Base-by-base conservation (phyloP, 30 jellyfish, hydroid and myxozoan species). In the Hydractinia echinata region DNA sequence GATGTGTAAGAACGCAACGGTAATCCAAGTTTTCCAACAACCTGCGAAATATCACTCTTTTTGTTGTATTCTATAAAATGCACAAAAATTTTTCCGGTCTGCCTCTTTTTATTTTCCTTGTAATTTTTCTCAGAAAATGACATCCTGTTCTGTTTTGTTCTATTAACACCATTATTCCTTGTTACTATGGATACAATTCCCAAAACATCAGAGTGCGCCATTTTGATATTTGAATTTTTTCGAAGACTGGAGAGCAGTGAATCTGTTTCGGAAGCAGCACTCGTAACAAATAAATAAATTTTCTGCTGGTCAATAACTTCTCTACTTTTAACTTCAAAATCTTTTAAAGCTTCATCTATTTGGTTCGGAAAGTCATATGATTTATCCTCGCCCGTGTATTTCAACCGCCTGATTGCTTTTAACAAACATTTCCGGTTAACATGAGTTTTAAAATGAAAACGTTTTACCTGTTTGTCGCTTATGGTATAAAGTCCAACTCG, bases 391-490 rank as follows among this genome's bases (percentile, higher is more conserved):
- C 19, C 19, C 19, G 52, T 18, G 4, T 55, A 88, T 84, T 70
- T 74, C 5, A 83, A 48, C 15, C 30, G 52, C 10, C 60, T 52
- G 70, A 88, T n/a, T 5, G 76, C 51, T 8, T 54, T 55, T 54
- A 82, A 78, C 51, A 88, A 69, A 44, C 81, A 77, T 79, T 88
- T 94, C 55, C 96, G 79, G 72, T 88, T 88, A 30, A 83, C 87
- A 5, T 77, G 89, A 8, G 80, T 55, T 9, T 64, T 67, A 50
- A 54, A 66, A 54, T 81, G 61, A 66, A 83, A 50, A 11, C 44
- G 51, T 49, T 77, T 1, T 8, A 54, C 67, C 6, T 19, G 8
- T 4, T 50, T 51, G 10, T 55, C 61, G 44, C 54, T 74, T 15
- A 88, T 73, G 18, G 94, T 66, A 15, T 64, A 74, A 8, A 89